Conservation (phyloP, 1,140 invertebrate species). For the Hyles euphorbiae region DNA sequence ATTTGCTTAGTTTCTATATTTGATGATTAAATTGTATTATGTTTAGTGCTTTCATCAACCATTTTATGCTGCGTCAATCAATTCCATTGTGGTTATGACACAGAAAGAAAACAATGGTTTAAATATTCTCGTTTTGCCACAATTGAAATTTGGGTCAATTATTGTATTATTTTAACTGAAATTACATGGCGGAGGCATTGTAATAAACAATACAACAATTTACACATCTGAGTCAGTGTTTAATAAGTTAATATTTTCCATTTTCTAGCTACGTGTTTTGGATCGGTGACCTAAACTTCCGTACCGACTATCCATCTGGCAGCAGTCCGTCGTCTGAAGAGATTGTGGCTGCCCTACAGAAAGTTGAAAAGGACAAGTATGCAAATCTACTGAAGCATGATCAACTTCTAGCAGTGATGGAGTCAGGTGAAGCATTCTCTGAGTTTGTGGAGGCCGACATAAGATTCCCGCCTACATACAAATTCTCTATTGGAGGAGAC, state of each 20-base stretch:
- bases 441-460: conserved; percentile 85
- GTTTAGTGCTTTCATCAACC: too few species aligned
- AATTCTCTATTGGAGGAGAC: conserved; percentile 84
- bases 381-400: conserved; percentile 82
- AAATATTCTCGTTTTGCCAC: too few species aligned
- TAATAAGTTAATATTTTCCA: conserved; percentile 4
- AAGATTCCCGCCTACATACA: conserved; percentile 92
- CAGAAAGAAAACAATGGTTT: too few species aligned
- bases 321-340: conserved; percentile 78
- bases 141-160: too few species aligned
- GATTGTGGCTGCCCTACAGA: conserved; percentile 79
- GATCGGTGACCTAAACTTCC: conserved; percentile 96
- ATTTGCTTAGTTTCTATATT: background rate
- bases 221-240: background rate
- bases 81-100: too few species aligned
- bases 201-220: too few species aligned
- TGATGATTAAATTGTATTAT: background rate
- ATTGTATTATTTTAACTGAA: too few species aligned
- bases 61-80: too few species aligned
- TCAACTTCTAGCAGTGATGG: conserved; percentile 83
- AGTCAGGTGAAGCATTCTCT: conserved; percentile 85
- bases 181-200: too few species aligned
- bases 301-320: conserved; percentile 78
- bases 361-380: conserved; percentile 79
- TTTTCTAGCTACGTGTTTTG: conserved; percentile 91